Evolutionary conservation across 2,888 invertebrate genomes (phyloP).

Genomic region (Drosophila barbarae): DNA sequence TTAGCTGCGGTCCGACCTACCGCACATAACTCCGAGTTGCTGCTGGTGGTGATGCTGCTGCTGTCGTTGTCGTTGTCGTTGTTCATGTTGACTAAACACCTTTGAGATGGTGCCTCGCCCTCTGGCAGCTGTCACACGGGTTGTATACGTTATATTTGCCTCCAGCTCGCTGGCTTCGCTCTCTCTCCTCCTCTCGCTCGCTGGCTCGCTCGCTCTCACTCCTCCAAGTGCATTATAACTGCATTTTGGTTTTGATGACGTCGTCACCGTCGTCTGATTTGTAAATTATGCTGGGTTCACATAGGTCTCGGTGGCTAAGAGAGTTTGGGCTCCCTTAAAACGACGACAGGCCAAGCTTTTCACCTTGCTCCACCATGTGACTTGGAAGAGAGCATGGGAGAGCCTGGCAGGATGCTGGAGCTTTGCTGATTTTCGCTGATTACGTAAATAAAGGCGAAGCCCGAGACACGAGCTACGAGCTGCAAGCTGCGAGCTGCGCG

Average conservation of each 20-base stretch:
- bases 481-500: slow-evolving; percentile 5
- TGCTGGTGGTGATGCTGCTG: slow-evolving; percentile 21
- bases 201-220: slow-evolving; percentile 9
- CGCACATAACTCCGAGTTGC: slow-evolving; percentile 57
- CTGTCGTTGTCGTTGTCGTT: slow-evolving; percentile 26
- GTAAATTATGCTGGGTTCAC: slow-evolving; percentile 62
- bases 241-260: slow-evolving; percentile 73
- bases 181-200: slow-evolving; percentile 1
- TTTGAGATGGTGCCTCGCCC: slow-evolving; percentile 70
- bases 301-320: slow-evolving; percentile 14
- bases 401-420: slow-evolving; percentile 55
- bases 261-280: slow-evolving; percentile 66
- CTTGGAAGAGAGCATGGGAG: slow-evolving; percentile 28
- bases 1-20: slow-evolving; percentile 67
- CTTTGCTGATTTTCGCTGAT: slow-evolving; percentile 68
- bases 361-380: slow-evolving; percentile 35
- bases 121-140: slow-evolving; percentile 70
- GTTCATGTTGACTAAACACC: slow-evolving; percentile 69
- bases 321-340: slow-evolving; percentile 16
- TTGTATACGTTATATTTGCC: slow-evolving; percentile 45
- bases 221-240: slow-evolving; percentile 67
- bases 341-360: slow-evolving; percentile 14
- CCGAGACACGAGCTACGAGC: slow-evolving; percentile 11
- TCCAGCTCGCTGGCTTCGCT: slow-evolving; percentile 9
- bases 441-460: slow-evolving; percentile 75